These are phyloP conservation scores for Triops cancriformis DNA, from an alignment of 1,140 invertebrate species.

Conservation along the genomic window DNA sequence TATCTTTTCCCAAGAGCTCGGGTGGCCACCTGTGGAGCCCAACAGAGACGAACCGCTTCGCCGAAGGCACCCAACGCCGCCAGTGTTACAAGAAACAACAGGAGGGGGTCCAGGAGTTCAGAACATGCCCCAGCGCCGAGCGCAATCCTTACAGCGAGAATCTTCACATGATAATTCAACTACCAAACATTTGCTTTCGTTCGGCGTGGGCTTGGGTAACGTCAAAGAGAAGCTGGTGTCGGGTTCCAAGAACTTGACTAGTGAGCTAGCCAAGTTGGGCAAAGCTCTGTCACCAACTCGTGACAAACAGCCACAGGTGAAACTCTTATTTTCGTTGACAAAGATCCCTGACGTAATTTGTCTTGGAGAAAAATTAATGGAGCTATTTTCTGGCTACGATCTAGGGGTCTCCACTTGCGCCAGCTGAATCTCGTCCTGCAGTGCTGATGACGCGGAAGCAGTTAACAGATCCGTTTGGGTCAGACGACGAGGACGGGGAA, in stretches of 20 bases:
- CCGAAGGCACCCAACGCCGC: neutral
- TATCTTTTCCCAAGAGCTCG: slow-evolving; percentile 59
- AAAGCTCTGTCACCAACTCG: slow-evolving; percentile 68
- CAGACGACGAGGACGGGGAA: slow-evolving; percentile 66
- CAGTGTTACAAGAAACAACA: neutral
- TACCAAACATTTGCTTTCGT: neutral
- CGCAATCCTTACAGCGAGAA: neutral
- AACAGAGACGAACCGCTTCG: neutral
- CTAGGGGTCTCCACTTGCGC: neutral
- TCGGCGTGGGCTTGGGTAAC: neutral
- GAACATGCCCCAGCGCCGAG: neutral
- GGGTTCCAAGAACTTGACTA: slow-evolving; percentile 59
- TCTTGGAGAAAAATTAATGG: slow-evolving; percentile 17
- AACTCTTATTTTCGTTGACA: too few relatives aligned
- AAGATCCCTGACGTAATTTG: too few relatives aligned
- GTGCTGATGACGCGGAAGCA: slow-evolving; percentile 74
- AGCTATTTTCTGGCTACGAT: neutral
- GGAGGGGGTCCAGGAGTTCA: neutral
- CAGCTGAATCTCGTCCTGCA: slow-evolving; percentile 27
- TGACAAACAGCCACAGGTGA: slow-evolving; percentile 41
- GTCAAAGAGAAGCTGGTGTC: slow-evolving; percentile 63
- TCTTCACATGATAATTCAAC: neutral
- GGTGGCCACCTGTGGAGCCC: neutral
- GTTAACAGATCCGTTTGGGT: slow-evolving; percentile 80
- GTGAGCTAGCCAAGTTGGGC: slow-evolving; percentile 44